Evolutionary conservation across 2,888 invertebrate genomes (phyloP), one percentile per base, ranked within the genome.

Genomic region (Cyclophora punctaria): DNA sequence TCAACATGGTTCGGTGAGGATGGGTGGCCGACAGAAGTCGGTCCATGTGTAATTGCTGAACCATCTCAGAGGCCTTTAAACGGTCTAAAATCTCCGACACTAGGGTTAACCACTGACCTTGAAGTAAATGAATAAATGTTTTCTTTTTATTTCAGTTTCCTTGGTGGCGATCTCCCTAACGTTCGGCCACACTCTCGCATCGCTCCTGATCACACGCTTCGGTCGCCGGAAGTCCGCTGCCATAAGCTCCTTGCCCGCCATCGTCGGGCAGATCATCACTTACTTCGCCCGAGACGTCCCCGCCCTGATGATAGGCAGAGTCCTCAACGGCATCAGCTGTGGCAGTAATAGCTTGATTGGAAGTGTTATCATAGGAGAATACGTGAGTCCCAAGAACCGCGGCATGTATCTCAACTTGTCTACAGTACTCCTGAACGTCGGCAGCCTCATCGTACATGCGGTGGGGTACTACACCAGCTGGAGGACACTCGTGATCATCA

Each of bases 1-100:
- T 80, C 80, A 35, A 90, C 90, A 33, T 90, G 90, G 90, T 85
- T 91, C 60, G 90, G 83, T 81, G 56, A 56, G 64, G 51, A 41
- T 20, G 20, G 20, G 20, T 20, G 35, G 7, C 45, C 2, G 20
- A 20, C 20, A 2, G 20, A 5, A 3, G 44, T 40, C 7, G 5
- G 34, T 6, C 3, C n/a, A 7, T 41, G 41, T 7, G 1, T 20
- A 20, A 20, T 20, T 20, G 20, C 20, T 20, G 20, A 20, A 20
- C n/a, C 41, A 0, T 34, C 6, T 34, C 2, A 40, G 3, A 33
- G n/a, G 41, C 41, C 48, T 1, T 34, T 48, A 20, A 20, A 20
- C 20, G 20, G 20, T 20, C 2, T 20, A 20, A 20, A 20, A 20
- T 20, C 2, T 20, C 20, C 20, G 20, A 20, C 20, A 20, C 20